These are phyloP conservation scores for Neelides sp. DNA, from an alignment of 1,140 invertebrate species.

Conservation along the genomic window DNA sequence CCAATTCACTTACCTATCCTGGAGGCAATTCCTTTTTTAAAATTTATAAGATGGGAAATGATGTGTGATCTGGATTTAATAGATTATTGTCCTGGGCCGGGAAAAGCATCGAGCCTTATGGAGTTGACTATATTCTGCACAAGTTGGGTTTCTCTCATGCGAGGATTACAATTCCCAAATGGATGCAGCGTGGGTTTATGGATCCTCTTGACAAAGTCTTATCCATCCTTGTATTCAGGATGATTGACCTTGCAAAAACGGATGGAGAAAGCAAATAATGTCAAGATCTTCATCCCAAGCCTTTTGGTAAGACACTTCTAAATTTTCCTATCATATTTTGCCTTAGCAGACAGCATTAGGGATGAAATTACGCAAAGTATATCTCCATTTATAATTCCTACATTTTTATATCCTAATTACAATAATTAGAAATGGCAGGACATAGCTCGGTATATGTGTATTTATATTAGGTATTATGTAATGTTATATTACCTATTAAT, in stretches of 20 bases:
- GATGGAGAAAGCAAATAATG: constrained; percentile 7
- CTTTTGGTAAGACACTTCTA: too few species aligned
- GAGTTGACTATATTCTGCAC: constrained; percentile 92
- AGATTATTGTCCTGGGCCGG: constrained; percentile 75
- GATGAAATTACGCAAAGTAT: too few species aligned
- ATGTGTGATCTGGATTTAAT: constrained; percentile 7
- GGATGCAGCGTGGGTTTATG: constrained; percentile 94
- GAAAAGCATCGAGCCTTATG: constrained; percentile 91
- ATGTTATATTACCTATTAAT: too few species aligned
- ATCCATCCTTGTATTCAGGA: constrained; percentile 39
- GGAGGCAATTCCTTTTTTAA: constrained; percentile 11
- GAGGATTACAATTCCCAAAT: constrained; percentile 94
- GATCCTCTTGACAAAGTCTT: constrained; percentile 81
- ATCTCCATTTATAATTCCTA: too few species aligned
- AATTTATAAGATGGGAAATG: constrained; percentile 11
- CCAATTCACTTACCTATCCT: too few species aligned
- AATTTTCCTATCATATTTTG: too few species aligned
- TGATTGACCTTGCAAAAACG: constrained; percentile 31
- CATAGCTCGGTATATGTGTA: too few species aligned
- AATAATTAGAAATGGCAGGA: too few species aligned
- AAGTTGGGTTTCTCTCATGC: constrained; percentile 94
- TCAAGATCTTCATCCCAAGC: too few species aligned
- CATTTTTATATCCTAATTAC: too few species aligned
- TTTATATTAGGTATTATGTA: too few species aligned
- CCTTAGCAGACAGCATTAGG: too few species aligned